Evolutionary conservation across 2,113 vertebrate genomes (phyloP), one percentile per base, ranked within the genome.

Genomic region (Sterrhoptilus dennistouni): DNA sequence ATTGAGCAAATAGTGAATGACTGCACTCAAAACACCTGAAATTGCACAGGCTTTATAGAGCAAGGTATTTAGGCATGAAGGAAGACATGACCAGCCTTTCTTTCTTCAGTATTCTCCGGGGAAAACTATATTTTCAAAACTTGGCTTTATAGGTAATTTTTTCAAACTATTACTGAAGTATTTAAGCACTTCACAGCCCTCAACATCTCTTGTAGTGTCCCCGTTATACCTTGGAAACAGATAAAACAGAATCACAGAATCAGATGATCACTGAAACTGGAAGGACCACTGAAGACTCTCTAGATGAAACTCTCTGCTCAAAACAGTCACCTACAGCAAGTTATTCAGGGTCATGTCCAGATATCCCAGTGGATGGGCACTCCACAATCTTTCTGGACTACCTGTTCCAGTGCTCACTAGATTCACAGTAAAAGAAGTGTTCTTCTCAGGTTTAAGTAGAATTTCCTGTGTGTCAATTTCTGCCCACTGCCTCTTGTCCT

Each of bases 1-100:
- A 78, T 18, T 54, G 40, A 83, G n/a, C 50, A 96, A 93, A 91
- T 45, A 76, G 57, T 33, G 93, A 90, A 88, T 88, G 78, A 69
- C 50, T 70, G 36, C 35, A 59, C 33, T 85, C 80, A 66, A 59
- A 85, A 49, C 33, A 93, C 38, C 71, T 75, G 54, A 94, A 96
- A 66, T 16, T 47, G 66, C 59, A 90, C 24, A 68, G 64, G 23
- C 22, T 71, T 92, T 82, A 72, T 65, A 77, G 22, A 84, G 45
- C n/a, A 65, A 61, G 23, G 18, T 22, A 69, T 87, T 84, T 82
- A 87, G 61, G 69, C 53, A 83, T 59, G 47, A 91, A 89, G 35
- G 49, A 63, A 60, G 65, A 66, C 35, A 83, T 49, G 27, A 52
- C 3, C 19, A 60, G 31, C 17, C 29, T 83, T 49, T 72, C 27